These are phyloP conservation scores for Ceyx melanurus DNA, from an alignment of 2,113 vertebrate genomes.

Conservation along the genomic window DNA sequence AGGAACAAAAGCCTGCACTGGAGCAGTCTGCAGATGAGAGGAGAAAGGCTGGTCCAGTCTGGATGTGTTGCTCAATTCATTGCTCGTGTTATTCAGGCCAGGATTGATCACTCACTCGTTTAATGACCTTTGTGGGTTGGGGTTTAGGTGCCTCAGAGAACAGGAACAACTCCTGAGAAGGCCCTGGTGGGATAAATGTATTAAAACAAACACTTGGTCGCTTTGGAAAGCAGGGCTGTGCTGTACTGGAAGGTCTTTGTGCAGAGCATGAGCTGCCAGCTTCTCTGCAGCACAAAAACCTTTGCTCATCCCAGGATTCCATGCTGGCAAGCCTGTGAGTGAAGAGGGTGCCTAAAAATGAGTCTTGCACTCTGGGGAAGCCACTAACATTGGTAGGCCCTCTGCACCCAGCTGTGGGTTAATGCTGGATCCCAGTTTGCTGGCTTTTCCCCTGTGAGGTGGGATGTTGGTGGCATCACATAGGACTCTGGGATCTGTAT, in stretches of 20 bases:
- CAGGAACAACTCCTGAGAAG: background rate
- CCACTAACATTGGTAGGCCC: background rate
- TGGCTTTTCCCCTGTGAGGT: background rate
- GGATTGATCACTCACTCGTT: background rate
- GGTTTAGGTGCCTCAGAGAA: background rate
- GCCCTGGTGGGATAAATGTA: background rate
- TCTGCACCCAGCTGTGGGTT: accelerated
- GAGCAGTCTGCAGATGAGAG: background rate
- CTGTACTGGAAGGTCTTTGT: background rate
- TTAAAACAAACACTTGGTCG: background rate
- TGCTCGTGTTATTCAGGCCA: background rate
- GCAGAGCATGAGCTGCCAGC: background rate
- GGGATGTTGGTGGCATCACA: background rate
- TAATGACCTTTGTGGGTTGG: background rate
- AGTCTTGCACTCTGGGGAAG: accelerated
- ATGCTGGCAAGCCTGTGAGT: background rate
- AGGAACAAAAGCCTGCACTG: background rate
- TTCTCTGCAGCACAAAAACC: background rate
- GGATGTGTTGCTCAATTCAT: background rate
- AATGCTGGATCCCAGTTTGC: background rate
- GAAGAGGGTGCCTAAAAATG: background rate
- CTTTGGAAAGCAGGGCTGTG: background rate
- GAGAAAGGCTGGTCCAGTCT: background rate
- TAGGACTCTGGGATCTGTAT: accelerated
- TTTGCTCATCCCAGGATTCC: background rate